These are phyloP conservation scores for Himalopsyche anomala DNA, from an alignment of 2,888 invertebrate genomes.

Conservation along the genomic window DNA sequence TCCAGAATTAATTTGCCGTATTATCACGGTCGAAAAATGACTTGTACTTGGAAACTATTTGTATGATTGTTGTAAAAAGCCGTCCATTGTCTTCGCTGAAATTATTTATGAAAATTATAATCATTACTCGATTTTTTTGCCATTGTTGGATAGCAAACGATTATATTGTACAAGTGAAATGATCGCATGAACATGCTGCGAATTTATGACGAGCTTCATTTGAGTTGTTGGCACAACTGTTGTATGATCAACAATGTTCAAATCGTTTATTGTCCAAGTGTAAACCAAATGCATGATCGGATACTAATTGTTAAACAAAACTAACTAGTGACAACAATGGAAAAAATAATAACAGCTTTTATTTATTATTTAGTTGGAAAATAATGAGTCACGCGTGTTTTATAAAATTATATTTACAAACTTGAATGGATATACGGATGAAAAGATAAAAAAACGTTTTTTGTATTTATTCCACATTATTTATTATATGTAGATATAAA, in stretches of 20 bases:
- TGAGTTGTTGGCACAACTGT: not conserved
- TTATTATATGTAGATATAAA: no score
- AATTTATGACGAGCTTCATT: not conserved
- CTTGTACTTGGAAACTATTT: not conserved
- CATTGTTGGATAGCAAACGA: not conserved
- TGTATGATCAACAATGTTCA: not conserved
- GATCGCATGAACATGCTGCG: not conserved
- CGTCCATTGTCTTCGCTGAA: not conserved
- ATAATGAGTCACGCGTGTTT: not conserved
- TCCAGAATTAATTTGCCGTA: not conserved
- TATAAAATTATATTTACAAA: no score
- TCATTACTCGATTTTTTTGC: not conserved
- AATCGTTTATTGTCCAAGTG: conserved; percentile 12
- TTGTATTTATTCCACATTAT: no score
- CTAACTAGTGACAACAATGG: not conserved
- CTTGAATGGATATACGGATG: no score
- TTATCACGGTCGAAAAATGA: not conserved
- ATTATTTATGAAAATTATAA: conserved; percentile 8
- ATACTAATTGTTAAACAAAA: conserved; percentile 8
- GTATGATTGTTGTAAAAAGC: not conserved
- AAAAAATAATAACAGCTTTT: not conserved
- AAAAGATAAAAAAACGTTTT: no score
- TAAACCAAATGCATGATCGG: not conserved
- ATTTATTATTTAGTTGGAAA: not conserved
- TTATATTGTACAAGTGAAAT: not conserved